Evolutionary conservation across 2,797 vertebrate genomes (phyloP).

Genomic region (Syncerus caffer): DNA sequence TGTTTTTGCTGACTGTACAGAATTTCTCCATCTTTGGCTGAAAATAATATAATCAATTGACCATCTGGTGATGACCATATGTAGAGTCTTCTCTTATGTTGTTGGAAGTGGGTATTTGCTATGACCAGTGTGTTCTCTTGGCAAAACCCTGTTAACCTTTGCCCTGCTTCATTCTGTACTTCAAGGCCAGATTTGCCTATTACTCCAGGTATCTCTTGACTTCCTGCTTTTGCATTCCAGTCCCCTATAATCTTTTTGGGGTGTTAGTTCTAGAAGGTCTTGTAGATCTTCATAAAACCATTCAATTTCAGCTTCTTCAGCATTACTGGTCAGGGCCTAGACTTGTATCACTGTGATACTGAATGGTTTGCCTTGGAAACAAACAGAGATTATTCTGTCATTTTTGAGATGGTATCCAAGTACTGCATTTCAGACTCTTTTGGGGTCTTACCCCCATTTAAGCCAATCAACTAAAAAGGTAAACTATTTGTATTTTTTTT

Average conservation of each 20-base stretch:
- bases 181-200: background rate
- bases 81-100: background rate
- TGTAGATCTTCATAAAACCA: background rate
- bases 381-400: background rate
- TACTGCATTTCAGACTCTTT: rapidly evolving
- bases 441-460: background rate
- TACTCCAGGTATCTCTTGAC: background rate
- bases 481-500: background rate
- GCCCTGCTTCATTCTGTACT: background rate
- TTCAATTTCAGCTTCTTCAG: background rate
- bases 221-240: background rate
- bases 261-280: background rate
- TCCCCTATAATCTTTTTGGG: background rate
- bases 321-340: rapidly evolving
- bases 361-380: background rate
- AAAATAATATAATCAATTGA: background rate
- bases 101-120: background rate
- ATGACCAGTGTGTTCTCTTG: background rate
- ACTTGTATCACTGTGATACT: background rate
- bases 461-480: background rate
- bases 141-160: background rate
- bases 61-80: background rate
- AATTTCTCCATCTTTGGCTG: background rate
- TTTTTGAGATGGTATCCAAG: background rate
- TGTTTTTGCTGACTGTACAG: background rate